Conservation (phyloP, 2,888 invertebrate species). For the Apantesis nais region DNA sequence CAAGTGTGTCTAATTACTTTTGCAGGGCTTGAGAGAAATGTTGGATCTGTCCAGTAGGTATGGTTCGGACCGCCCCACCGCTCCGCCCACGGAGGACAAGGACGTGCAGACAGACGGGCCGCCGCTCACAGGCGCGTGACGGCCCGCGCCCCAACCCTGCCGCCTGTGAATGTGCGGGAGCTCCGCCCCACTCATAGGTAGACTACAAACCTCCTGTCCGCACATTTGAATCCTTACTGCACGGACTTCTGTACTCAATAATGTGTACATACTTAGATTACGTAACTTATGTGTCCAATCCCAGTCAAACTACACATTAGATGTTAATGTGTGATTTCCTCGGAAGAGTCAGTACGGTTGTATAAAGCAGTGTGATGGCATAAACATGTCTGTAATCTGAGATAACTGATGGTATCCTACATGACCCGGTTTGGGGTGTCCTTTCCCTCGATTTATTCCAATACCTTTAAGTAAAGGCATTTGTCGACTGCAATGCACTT, state of each 20-base stretch:
- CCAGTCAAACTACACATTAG: conserved; percentile 29
- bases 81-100: conserved; percentile 89
- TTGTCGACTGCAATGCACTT: conserved; percentile 36
- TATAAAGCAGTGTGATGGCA: conserved; percentile 11
- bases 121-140: conserved; percentile 76
- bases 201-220: conserved; percentile 57
- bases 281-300: conserved; percentile 44
- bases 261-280: conserved; percentile 44
- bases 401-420: conserved; percentile 29
- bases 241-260: conserved; percentile 46
- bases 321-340: conserved; percentile 24
- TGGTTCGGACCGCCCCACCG: conserved; percentile 84
- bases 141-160: conserved; percentile 62
- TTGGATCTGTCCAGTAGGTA: conserved; percentile 92
- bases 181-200: conserved; percentile 49
- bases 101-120: conserved; percentile 90
- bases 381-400: conserved; percentile 20
- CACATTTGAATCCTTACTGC: conserved; percentile 54
- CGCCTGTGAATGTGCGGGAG: conserved; percentile 53
- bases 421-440: conserved; percentile 19
- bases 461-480: conserved; percentile 25
- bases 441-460: conserved; percentile 22
- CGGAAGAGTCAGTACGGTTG: conserved; percentile 21
- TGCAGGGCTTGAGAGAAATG: conserved; percentile 92
- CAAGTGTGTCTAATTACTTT: not conserved